phyloP scores from a whole-genome alignment of 2,113 vertebrate genomes.

The Sinocyclocheilus rhinocerous region DNA sequence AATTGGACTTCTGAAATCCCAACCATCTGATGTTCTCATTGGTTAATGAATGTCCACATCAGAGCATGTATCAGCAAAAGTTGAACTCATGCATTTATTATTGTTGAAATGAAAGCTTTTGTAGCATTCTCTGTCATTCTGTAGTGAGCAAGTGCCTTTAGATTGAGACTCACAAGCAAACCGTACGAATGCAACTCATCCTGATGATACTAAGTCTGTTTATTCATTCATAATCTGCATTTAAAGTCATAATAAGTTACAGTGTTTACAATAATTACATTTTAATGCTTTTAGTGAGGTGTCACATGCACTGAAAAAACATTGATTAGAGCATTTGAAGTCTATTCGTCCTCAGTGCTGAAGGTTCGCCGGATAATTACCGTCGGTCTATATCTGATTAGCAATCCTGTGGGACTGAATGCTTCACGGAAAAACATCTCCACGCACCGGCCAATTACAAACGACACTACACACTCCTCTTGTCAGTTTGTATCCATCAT shows the following conservation, averaged over 20 bases:
- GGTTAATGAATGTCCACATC: not conserved
- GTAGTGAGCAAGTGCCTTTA: not conserved
- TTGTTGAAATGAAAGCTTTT: not conserved
- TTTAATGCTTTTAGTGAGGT: conserved; percentile 48
- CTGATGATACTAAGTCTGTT: not conserved
- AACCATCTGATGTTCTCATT: not conserved
- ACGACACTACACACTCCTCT: conserved; percentile 60
- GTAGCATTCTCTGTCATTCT: not conserved
- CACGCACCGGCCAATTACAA: conserved; percentile 65
- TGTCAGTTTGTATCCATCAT: conserved; percentile 71
- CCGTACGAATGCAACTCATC: too few species aligned
- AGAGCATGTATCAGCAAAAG: not conserved
- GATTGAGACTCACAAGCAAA: too few species aligned
- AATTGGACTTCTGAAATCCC: not conserved
- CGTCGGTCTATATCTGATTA: conserved; percentile 64
- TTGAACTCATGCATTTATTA: not conserved
- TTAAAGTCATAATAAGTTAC: conserved; percentile 1
- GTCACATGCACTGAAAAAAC: conserved; percentile 46
- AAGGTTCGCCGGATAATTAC: conserved; percentile 65
- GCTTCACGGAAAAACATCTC: conserved; percentile 47
- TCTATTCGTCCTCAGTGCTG: conserved; percentile 31
- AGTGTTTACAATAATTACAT: conserved; percentile 40
- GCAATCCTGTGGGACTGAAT: conserved; percentile 60
- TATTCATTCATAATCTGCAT: not conserved
- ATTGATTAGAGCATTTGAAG: conserved; percentile 57